A percentile compares a stretch with the other conserved stretches of the same genome.
phyloP scores from a whole-genome alignment of 2,888 invertebrate genomes.

The Polylopha cassiicola region DNA sequence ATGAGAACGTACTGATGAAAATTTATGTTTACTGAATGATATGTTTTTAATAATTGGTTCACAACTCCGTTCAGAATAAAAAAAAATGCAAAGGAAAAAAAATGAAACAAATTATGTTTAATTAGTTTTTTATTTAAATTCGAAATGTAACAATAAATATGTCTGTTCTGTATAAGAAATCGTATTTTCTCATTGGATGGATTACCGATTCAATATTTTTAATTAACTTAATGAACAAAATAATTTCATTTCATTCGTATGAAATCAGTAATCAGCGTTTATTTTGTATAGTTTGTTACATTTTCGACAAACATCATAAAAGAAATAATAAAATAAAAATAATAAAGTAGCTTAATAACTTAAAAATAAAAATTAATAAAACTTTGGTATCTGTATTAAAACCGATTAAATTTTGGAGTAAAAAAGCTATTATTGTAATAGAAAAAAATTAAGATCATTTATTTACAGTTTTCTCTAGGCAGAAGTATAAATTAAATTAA shows the following conservation, averaged over 20 bases:
- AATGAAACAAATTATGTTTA: constrained; percentile 54
- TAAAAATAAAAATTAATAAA: constrained; percentile 69
- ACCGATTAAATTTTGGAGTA: constrained; percentile 72
- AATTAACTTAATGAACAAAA: constrained; percentile 26
- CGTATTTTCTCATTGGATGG: constrained; percentile 71
- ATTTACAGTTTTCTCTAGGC: constrained; percentile 63
- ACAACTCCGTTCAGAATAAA: constrained; percentile 26
- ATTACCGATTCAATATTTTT: constrained; percentile 42
- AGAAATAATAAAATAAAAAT: constrained; percentile 45
- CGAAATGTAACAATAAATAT: constrained; percentile 71
- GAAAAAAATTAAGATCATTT: constrained; percentile 55
- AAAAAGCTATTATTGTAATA: constrained; percentile 62
- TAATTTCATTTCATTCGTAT: constrained; percentile 27
- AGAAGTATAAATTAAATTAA: constrained; percentile 56
- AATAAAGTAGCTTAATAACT: constrained; percentile 63
- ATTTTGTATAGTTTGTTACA: constrained; percentile 45
- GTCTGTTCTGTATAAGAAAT: constrained; percentile 63
- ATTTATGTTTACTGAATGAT: constrained; percentile 42
- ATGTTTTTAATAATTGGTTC: constrained; percentile 57
- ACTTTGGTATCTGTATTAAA: constrained; percentile 76
- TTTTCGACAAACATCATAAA: constrained; percentile 39
- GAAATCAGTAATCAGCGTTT: constrained; percentile 25
- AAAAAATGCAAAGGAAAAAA: constrained; percentile 44
- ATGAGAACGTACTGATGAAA: constrained; percentile 29
- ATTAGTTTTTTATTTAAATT: constrained; percentile 66